Conservation (phyloP, 2,113 vertebrate species). For the Ia io region DNA sequence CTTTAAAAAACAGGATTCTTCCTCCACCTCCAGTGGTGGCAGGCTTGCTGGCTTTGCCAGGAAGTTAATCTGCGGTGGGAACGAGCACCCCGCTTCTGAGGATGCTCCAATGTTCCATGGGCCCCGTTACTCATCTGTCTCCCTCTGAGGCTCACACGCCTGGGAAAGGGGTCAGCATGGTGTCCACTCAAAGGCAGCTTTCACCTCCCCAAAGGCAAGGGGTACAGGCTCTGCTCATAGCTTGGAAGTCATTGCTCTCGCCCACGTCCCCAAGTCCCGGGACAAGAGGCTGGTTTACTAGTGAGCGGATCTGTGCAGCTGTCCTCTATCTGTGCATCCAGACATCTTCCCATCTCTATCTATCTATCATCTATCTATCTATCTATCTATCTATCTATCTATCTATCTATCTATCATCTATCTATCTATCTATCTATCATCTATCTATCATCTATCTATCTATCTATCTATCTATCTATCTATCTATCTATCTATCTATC, state of each 20-base stretch:
- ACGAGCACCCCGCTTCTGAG: neutral
- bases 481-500: neutral
- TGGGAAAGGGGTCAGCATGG: neutral
- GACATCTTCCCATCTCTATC: neutral
- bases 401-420: neutral
- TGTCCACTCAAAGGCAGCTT: neutral
- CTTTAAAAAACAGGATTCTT: constrained; percentile 19
- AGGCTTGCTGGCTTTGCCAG: constrained; percentile 37
- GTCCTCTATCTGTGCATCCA: neutral
- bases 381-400: neutral
- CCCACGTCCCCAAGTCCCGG: neutral
- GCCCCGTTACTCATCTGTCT: neutral
- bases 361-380: neutral
- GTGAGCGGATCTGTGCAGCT: neutral
- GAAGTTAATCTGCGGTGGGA: constrained; percentile 12
- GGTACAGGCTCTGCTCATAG: neutral
- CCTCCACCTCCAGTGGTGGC: constrained; percentile 8
- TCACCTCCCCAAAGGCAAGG: neutral
- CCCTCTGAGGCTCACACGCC: neutral
- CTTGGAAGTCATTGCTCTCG: neutral
- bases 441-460: neutral
- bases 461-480: neutral
- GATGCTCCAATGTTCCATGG: neutral
- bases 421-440: neutral
- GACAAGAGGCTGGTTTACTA: neutral